A percentile compares a stretch with the other conserved stretches of the same genome.
Evolutionary conservation across 2,888 invertebrate genomes (phyloP).

Genomic region (Chymomyza fuscimana): DNA sequence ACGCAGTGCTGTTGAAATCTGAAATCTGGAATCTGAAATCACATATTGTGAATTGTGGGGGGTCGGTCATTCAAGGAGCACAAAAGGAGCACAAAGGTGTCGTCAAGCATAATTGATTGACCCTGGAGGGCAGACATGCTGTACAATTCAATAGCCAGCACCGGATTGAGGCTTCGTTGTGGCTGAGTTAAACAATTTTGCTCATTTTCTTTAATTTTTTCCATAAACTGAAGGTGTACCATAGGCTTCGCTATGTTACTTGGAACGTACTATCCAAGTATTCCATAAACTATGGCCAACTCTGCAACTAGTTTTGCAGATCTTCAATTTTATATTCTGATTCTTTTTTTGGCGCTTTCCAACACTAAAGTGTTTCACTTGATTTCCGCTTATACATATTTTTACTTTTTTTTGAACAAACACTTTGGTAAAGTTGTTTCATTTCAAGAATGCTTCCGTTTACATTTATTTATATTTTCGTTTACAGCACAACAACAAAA

Average conservation of each 20-base stretch:
- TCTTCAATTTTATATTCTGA: no score
- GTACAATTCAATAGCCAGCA: not conserved
- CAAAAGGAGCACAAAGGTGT: not conserved
- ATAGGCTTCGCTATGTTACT: not conserved
- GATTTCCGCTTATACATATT: no score
- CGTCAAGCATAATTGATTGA: not conserved
- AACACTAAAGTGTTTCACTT: no score
- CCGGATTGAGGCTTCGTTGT: not conserved
- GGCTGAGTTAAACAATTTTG: not conserved
- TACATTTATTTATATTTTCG: no score
- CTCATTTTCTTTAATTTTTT: not conserved
- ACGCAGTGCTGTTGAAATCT: not conserved
- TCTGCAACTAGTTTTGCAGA: no score
- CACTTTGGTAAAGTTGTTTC: no score
- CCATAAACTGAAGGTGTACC: not conserved
- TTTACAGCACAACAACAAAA: no score
- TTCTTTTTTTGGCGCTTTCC: no score
- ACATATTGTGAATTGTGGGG: not conserved
- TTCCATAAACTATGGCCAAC: no score
- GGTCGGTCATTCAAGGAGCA: not conserved
- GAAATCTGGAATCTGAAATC: not conserved
- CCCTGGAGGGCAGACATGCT: not conserved
- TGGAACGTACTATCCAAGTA: not conserved
- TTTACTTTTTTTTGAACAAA: no score
- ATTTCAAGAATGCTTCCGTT: no score